These are phyloP conservation scores for Ceratosolen fusciceps DNA, from an alignment of 1,140 invertebrate genomes.

Conservation along the genomic window DNA sequence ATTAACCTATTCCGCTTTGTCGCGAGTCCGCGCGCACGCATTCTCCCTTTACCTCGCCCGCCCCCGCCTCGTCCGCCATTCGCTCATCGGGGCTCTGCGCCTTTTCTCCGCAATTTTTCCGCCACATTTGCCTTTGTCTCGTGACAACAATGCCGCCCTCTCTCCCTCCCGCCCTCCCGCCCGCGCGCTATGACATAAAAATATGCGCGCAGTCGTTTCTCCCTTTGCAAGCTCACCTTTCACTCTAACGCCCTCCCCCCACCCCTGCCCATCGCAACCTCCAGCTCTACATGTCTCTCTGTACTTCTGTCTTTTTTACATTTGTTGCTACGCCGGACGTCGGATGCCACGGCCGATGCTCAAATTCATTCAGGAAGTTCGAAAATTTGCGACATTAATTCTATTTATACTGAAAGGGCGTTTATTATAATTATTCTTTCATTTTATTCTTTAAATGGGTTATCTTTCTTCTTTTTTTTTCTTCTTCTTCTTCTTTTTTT, in stretches of 20 bases:
- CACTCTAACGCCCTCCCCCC: not conserved
- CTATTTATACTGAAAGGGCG: not conserved
- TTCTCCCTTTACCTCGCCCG: constrained; percentile 38
- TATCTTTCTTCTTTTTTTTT: not conserved
- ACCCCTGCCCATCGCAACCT: constrained; percentile 8
- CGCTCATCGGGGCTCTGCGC: constrained; percentile 50
- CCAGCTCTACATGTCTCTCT: not conserved
- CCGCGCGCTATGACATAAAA: constrained; percentile 68
- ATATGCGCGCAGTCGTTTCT: constrained; percentile 64
- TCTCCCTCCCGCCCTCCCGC: too few species aligned
- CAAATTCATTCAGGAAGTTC: constrained; percentile 47
- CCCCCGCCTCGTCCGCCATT: too few species aligned
- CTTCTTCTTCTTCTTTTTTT: too few species aligned
- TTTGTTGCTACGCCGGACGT: not conserved
- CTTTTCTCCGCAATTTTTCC: constrained; percentile 70
- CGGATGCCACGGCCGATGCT: constrained; percentile 6
- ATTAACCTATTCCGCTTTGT: constrained; percentile 65
- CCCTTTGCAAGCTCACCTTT: constrained; percentile 34
- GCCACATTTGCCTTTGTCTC: constrained; percentile 72
- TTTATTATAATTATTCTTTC: not conserved
- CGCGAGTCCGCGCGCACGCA: constrained; percentile 48
- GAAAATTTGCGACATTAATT: constrained; percentile 14
- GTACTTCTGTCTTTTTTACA: constrained; percentile 17
- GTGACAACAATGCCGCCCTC: constrained; percentile 71
- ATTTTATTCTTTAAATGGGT: not conserved